These are phyloP conservation scores for Mobula hypostoma DNA, from an alignment of 2,113 vertebrate genomes.

Conservation along the genomic window DNA sequence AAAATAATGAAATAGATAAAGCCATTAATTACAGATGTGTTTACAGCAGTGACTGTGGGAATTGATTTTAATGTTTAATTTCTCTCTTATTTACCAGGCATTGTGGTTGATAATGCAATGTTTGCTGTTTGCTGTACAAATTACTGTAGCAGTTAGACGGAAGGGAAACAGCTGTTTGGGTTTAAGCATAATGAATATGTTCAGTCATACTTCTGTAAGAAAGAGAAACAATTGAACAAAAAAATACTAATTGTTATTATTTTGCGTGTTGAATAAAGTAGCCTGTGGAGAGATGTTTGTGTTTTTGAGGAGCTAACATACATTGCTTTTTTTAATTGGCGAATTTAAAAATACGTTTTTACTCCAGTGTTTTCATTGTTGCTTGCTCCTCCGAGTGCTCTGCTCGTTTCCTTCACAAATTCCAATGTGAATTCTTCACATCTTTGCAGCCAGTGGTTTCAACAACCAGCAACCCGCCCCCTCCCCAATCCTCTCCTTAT, in stretches of 20 bases:
- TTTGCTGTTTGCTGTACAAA: background rate
- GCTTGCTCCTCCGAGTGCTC: background rate
- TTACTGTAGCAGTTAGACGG: background rate
- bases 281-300: background rate
- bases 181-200: background rate
- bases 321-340: background rate
- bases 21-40: background rate
- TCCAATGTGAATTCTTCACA: background rate
- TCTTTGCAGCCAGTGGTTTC: background rate
- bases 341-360: background rate
- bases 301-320: background rate
- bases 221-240: background rate
- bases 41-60: background rate
- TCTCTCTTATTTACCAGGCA: background rate
- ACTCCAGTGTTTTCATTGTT: background rate
- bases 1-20: background rate
- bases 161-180: background rate
- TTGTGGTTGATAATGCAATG: background rate
- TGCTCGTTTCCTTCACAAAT: background rate
- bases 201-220: background rate
- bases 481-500: background rate
- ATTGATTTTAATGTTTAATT: background rate
- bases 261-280: background rate
- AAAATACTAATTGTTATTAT: background rate
- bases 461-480: too few relatives aligned